Evolutionary conservation across 2,888 invertebrate genomes (phyloP), one percentile per base, ranked within the genome.

Genomic region (Drosophila neotestacea): DNA sequence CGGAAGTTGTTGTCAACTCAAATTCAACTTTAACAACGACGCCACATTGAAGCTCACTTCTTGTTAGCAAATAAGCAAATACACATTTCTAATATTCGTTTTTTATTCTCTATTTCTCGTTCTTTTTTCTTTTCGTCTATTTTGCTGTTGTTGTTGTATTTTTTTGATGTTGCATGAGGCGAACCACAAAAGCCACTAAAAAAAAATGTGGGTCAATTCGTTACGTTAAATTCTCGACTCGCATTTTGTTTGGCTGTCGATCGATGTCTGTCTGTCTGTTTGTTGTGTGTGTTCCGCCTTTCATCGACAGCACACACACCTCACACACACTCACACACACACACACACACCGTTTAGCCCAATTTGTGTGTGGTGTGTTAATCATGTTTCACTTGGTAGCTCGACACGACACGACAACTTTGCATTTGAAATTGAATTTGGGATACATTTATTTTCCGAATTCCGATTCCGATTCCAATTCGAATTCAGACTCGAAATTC

Each of bases 361-460:
- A 75, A 86, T 79, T 83, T 88, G 88, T 88, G 22, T 22, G 85
- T 71, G 77, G 59, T 73, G 88, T 83, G 88, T 83, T 88, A 85
- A 83, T 85, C 88, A 83, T 83, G 88, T 83, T 83, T 88, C 85
- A 88, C 71, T 81, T 79, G 76, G 68, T 52, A 62, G 36, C 77
- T 54, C 58, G 27, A 54, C 76, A 77, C 76, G 78, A 81, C 81
- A 81, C 36, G 44, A 55, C 55, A 46, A 78, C 87, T 82, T 87
- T 84, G 85, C 87, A 82, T 82, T 87, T 78, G 70, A 58, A 77
- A 77, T 80, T 62, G 56, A 62, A 61, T 63, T 52, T 36, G 38
- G 30, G 10, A 51, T 51, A 50, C 10, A 41, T 13, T 42, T 38
- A 36, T 10, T 16, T 44, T 30, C 39, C 16, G 11, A 13, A 36